phyloP scores from a whole-genome alignment of 2,888 invertebrate species.

The Tinea pellionella region DNA sequence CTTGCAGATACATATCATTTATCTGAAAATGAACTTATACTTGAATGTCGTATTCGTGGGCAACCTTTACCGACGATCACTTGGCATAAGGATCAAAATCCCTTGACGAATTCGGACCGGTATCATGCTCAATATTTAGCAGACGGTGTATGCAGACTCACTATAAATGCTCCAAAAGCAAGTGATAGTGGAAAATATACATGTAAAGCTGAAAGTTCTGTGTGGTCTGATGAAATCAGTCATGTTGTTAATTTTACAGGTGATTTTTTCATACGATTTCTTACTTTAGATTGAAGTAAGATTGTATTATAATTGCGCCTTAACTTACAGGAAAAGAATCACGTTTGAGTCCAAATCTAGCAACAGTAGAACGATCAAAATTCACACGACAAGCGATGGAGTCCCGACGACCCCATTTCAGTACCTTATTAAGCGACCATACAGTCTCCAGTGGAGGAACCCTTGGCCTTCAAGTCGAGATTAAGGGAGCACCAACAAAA shows the following conservation, averaged over 20 bases:
- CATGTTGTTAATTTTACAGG: conserved; percentile 78
- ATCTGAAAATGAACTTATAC: conserved; percentile 77
- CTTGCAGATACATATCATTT: conserved; percentile 76
- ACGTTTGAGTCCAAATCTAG: conserved; percentile 36
- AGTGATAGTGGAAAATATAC: conserved; percentile 80
- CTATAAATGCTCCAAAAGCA: conserved; percentile 73
- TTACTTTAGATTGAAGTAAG: too few species aligned
- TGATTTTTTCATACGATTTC: too few species aligned
- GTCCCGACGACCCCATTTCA: conserved; percentile 76
- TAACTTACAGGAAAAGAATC: conserved; percentile 39
- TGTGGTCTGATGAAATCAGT: conserved; percentile 79
- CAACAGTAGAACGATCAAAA: conserved; percentile 40
- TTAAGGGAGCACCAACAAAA: conserved; percentile 77
- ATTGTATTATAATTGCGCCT: not conserved
- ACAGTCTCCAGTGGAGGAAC: conserved; percentile 82
- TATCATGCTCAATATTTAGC: conserved; percentile 75
- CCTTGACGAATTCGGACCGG: conserved; percentile 65
- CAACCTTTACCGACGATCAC: conserved; percentile 78
- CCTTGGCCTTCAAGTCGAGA: conserved; percentile 84
- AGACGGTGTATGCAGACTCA: conserved; percentile 79
- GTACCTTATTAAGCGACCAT: conserved; percentile 76
- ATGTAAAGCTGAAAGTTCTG: conserved; percentile 79
- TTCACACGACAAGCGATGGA: conserved; percentile 45
- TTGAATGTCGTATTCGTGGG: conserved; percentile 84
- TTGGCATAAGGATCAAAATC: conserved; percentile 80